Conservation (phyloP, 2,888 invertebrate species). For the Tetragonisca angustula region DNA sequence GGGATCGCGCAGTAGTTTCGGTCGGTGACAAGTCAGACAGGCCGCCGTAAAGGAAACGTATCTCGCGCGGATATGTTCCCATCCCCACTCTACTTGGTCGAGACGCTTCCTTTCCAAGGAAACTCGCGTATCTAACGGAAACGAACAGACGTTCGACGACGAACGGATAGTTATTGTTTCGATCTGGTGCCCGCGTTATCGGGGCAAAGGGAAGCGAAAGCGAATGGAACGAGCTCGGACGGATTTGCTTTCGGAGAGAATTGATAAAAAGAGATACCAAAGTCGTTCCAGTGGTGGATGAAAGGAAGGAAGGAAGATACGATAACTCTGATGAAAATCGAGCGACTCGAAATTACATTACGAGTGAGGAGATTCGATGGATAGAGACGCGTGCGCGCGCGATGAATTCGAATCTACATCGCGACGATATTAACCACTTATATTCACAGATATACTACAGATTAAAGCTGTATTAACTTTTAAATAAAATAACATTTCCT, state of each 20-base stretch:
- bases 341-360: background rate
- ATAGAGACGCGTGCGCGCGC: no score
- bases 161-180: conserved; percentile 27
- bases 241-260: conserved; percentile 1
- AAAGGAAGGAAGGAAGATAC: background rate
- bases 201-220: background rate
- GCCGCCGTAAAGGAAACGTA: conserved; percentile 9
- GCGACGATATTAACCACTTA: no score
- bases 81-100: background rate
- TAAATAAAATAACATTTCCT: no score
- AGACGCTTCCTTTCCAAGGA: background rate
- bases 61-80: conserved; percentile 7
- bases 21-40: conserved; percentile 30
- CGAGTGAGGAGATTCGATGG: background rate
- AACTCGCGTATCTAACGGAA: conserved; percentile 19
- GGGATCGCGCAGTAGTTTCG: conserved; percentile 17
- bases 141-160: conserved; percentile 6
- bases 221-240: background rate
- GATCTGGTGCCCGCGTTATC: background rate
- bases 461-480: no score
- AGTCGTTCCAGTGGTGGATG: background rate
- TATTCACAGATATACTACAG: no score
- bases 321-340: background rate
- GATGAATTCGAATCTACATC: background rate
- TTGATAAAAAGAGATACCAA: conserved; percentile 2